These are phyloP conservation scores for Sylvietta virens DNA, from an alignment of 2,113 vertebrate species.

Conservation along the genomic window DNA sequence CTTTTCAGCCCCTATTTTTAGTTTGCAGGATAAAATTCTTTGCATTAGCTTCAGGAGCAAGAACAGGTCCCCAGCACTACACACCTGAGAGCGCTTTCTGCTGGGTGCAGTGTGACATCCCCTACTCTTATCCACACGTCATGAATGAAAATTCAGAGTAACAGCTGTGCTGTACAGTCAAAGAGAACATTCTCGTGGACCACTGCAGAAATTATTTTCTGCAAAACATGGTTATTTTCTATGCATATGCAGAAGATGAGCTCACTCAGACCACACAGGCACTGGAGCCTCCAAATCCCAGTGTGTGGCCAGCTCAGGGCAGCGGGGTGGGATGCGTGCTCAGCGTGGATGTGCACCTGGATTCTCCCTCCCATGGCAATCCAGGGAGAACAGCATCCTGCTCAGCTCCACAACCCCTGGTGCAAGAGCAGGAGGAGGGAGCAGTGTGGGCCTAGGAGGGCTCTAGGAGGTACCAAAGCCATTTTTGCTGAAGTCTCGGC, in stretches of 20 bases:
- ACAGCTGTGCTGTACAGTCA: background rate
- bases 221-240: background rate
- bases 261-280: background rate
- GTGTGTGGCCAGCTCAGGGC: rapidly evolving
- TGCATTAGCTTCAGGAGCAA: background rate
- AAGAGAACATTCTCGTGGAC: background rate
- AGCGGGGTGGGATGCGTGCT: background rate
- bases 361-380: background rate
- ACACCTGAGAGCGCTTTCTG: background rate
- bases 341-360: background rate
- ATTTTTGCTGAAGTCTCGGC: background rate
- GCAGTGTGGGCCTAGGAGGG: background rate
- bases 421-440: background rate
- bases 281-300: rapidly evolving
- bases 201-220: rapidly evolving
- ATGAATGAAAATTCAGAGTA: background rate
- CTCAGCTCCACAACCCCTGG: background rate
- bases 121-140: rapidly evolving
- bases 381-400: background rate
- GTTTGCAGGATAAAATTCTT: background rate
- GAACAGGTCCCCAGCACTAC: background rate
- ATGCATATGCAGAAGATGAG: background rate
- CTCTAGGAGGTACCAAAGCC: background rate
- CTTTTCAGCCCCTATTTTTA: background rate
- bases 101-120: background rate